These are phyloP conservation scores for Tragelaphus buxtoni DNA, from an alignment of 2,113 vertebrate species.

Conservation along the genomic window DNA sequence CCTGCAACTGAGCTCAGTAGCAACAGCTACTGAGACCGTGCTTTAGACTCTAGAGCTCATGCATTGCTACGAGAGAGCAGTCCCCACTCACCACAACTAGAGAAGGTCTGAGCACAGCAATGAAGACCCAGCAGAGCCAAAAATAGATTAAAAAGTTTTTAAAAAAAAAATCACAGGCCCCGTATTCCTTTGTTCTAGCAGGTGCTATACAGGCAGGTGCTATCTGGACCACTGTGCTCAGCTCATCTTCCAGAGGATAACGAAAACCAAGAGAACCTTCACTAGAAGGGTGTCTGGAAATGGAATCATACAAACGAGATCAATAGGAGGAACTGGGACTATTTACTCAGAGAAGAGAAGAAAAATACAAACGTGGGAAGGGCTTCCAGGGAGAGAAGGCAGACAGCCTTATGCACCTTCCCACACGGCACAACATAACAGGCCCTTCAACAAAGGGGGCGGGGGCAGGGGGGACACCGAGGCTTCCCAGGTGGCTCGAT, in stretches of 20 bases:
- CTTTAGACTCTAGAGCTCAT: not conserved
- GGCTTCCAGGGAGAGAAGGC: not conserved
- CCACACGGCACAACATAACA: accelerated
- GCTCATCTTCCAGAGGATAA: not conserved
- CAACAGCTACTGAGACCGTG: not conserved
- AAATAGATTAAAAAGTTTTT: not conserved
- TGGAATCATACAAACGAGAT: not conserved
- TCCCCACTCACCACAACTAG: not conserved
- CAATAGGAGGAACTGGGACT: not conserved
- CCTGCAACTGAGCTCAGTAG: not conserved
- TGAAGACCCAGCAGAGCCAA: not conserved
- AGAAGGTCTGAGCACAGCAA: not conserved
- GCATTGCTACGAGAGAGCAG: not conserved
- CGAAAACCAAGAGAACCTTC: not conserved
- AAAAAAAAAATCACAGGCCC: not conserved
- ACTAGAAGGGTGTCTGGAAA: not conserved
- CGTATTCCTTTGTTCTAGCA: not conserved
- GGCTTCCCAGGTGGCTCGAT: not conserved
- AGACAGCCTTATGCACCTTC: not conserved
- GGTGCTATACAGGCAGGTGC: not conserved
- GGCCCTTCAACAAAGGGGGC: too few species aligned
- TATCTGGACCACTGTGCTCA: not conserved
- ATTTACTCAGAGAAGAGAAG: not conserved
- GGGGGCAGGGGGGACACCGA: accelerated
- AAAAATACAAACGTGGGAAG: not conserved